A percentile compares a stretch with the other conserved stretches of the same genome.
phyloP scores from a whole-genome alignment of 2,113 vertebrate species.

The Rhinichthys klamathensis region DNA sequence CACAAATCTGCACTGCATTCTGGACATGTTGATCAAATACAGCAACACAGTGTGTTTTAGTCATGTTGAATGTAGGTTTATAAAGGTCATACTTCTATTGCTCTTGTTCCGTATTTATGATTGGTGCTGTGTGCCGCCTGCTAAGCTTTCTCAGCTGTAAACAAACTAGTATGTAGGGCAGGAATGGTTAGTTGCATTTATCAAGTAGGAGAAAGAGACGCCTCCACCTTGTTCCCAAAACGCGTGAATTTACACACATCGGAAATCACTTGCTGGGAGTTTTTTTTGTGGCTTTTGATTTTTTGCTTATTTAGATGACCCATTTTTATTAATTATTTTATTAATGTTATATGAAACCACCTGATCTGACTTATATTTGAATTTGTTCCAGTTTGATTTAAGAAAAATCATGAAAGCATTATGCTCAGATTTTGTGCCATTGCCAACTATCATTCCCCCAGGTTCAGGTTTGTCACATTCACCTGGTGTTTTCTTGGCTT shows the following conservation, averaged over 20 bases:
- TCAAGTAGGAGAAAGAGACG: not conserved
- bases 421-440: not conserved
- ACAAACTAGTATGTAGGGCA: not conserved
- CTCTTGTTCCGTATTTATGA: not conserved
- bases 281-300: not conserved
- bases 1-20: not conserved
- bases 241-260: not conserved
- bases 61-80: not conserved
- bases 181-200: not conserved
- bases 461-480: slow-evolving; percentile 31
- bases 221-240: not conserved
- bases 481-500: slow-evolving; percentile 35
- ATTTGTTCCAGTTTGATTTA: slow-evolving; percentile 1
- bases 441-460: slow-evolving; percentile 8
- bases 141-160: not conserved
- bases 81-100: slow-evolving; percentile 11
- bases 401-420: not conserved
- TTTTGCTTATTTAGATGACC: not conserved
- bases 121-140: not conserved
- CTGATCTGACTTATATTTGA: not conserved
- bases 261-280: not conserved
- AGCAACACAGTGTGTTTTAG: not conserved
- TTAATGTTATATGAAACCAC: not conserved
- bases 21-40: not conserved
- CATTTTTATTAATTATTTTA: not conserved